Base-by-base conservation (phyloP, 2,113 vertebrate species). In the Myiopsitta monachus region DNA sequence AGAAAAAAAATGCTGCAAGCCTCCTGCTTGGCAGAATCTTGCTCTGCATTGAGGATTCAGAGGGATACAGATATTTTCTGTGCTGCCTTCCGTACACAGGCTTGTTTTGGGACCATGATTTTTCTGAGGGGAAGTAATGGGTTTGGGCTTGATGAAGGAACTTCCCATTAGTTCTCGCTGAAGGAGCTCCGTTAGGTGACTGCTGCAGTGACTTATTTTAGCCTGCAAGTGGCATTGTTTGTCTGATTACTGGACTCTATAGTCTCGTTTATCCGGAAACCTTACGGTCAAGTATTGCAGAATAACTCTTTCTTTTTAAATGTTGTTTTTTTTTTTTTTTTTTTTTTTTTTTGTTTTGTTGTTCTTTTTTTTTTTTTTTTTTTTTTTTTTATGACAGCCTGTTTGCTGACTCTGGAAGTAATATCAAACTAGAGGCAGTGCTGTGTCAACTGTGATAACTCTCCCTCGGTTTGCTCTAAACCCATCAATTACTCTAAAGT, bases 171-270 rank as follows among this genome's bases (percentile, higher is more conserved):
- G 14, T 14, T 63, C 23, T 41, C 5, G 0, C 15, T 13, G 46
- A 41, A 27, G 0, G 4, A 55, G n/a, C 39, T 57, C 59, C 11
- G 9, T 3, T 7, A 59, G 22, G 59, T 46, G 47, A 46, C 51
- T 62, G 67, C 12, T 92, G 95, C 83, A 94, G 66, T 92, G 85
- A 73, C 75, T 51, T 23, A 2, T 49, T 85, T 43, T 23, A 59
- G 75, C 92, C 96, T 78, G 90, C 70, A 72, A 84, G 91, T 87
- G 96, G 83, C 92, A 84, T 66, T 91, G 85, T 95, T 88, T 76
- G 90, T 54, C 73, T 10, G 46, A 79, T 68, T 94, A 92, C 81
- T 39, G 30, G 11, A 6, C 21, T 27, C 6, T 1, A 4, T 11
- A 49, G 54, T 5, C 31, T 10, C 8, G 27, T 16, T 41, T 51